phyloP scores from a whole-genome alignment of 2,797 vertebrate species.

The Cichlasoma orientale region DNA sequence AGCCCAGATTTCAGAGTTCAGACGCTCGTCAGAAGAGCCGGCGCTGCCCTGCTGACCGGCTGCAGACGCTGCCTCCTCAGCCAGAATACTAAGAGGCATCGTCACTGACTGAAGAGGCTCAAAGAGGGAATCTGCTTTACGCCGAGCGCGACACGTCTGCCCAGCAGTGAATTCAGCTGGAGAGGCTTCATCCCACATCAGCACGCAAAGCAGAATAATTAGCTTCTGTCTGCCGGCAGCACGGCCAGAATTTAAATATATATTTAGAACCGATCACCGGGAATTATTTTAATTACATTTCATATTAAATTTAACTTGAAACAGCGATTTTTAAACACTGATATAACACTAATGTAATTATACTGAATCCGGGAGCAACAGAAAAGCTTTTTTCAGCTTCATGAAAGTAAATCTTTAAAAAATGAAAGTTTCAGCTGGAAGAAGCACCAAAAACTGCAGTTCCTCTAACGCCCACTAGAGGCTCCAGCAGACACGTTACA shows the following conservation, averaged over 20 bases:
- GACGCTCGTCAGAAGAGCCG: conserved; percentile 17
- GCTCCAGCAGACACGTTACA: background rate
- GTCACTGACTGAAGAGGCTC: background rate
- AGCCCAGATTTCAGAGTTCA: conserved; percentile 52
- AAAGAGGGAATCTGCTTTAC: background rate
- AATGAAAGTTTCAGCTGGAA: background rate
- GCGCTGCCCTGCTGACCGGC: background rate
- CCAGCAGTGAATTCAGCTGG: background rate
- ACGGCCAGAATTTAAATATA: background rate
- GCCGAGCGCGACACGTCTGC: background rate
- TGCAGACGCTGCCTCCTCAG: background rate
- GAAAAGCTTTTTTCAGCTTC: background rate
- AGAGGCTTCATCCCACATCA: background rate
- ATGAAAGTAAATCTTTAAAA: background rate
- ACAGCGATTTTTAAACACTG: background rate
- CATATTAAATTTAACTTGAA: background rate
- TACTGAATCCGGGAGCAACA: background rate
- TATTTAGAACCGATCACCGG: background rate
- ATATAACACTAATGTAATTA: background rate
- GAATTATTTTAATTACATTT: background rate
- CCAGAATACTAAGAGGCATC: conserved; percentile 36
- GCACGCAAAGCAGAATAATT: background rate
- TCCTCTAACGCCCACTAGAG: background rate
- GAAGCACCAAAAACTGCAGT: background rate
- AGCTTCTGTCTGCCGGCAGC: background rate